Evolutionary conservation across 2,113 vertebrate genomes (phyloP), one percentile per base, ranked within the genome.

Genomic region (Mustela nigripes): DNA sequence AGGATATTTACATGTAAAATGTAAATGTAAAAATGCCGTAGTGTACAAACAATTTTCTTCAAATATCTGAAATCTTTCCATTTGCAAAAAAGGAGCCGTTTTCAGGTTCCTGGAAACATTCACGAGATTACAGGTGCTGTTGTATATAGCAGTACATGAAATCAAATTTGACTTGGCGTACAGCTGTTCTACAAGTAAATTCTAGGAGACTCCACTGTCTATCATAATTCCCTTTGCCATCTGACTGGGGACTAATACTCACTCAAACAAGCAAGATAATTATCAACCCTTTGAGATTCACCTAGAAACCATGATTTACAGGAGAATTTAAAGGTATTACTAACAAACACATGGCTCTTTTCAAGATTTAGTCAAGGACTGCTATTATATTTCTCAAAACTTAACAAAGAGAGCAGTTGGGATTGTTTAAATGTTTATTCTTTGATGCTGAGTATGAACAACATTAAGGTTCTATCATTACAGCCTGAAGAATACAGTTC

Each of bases 91-190:
- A 1, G 5, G 10, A 81, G 10, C 33, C 84, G 11, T 26, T 56
- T 84, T 81, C 24, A 76, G n/a, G 7, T 83, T 79, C 80, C 22
- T 88, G 36, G 42, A 89, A 53, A 71, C 83, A 9, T 91, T 94
- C 42, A 58, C 60, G 11, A 97, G 22, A 50, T 91, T 87, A 89
- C 4, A 90, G 39, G 26, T 65, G 42, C 4, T 88, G 16, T 7
- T 85, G 48, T 56, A 4, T 60, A 82, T 19, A 67, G 4, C 9
- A 56, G 10, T 80, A 58, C 7, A 19, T 53, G 22, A 97, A 92
- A n/a, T 92, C 24, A 93, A 96, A 93, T 79, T 74, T 80, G 3
- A 58, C 33, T 93, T 74, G 56, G 53, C 28, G 86, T 89, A 50
- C 1, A 82, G 28, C 0, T 8, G 9, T 82, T 45, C 24, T 39